Evolutionary conservation across 2,888 invertebrate genomes (phyloP), one percentile per base, ranked within the genome.

Genomic region (Mesorhabditis sp.): DNA sequence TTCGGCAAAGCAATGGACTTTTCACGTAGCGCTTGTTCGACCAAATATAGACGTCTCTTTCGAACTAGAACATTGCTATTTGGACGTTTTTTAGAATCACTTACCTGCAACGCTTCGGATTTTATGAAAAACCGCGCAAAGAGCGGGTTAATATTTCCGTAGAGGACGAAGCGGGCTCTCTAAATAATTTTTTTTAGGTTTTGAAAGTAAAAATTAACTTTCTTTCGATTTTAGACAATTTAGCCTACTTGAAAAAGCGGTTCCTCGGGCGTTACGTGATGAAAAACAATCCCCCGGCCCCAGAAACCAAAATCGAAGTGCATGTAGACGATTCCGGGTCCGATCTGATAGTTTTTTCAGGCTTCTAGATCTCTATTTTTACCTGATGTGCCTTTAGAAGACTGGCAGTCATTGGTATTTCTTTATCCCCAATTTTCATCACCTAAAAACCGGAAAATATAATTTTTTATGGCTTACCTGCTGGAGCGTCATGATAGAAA

Each of bases 21-120:
- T 89, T 89, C 0, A 90, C 88, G 85, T 90, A 94, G 7, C 89
- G 89, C 83, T 94, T 94, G 87, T 91, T 91, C 86, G 93, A 93
- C 94, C 94, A 94, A 4, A 94, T 90, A 74, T 89, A 89, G 0
- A 94, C 90, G 85, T 94, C 94, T 0, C 94, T 89, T 85, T 92
- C 91, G 80, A 94, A 91, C 92, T 93, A 87, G 7, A 88, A 88
- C 6, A 6, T n/a, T 13, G 45, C 0, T 45, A 0, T 66, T 66
- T 43, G 10, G 2, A 6, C 43, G 10, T 42, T 50, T 68, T 66
- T 10, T 50, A n/a, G 7, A 10, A 10, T 42, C 63, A 4, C 82
- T 75, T 76, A 88, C 88, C 86, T 88, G 88, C 62, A 86, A 76
- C 3, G 88, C 86, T 86, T 94, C 93, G 0, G 90, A 91, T 0